Percentiles rank a stretch among this genome's conserved stretches.
phyloP scores from a whole-genome alignment of 2,113 vertebrate genomes.

The Pachyramphus minor region DNA sequence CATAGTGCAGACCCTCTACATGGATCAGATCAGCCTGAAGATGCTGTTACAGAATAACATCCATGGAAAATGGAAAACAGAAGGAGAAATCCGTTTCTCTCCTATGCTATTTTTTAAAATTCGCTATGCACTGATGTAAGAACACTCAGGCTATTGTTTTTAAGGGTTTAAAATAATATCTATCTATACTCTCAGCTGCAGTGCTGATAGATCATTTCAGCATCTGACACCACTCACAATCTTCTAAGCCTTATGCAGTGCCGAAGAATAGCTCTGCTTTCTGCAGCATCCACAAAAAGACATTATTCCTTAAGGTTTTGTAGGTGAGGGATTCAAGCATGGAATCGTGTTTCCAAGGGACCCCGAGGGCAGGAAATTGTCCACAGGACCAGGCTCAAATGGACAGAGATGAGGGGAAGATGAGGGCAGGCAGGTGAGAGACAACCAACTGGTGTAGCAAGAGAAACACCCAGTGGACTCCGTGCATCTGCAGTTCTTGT shows the following conservation, averaged over 20 bases:
- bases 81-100: neutral
- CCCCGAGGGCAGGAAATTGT: neutral
- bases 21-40: neutral
- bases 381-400: neutral
- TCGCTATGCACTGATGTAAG: neutral
- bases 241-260: neutral
- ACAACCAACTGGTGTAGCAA: neutral
- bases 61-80: neutral
- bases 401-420: neutral
- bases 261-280: neutral
- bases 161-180: neutral
- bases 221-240: neutral
- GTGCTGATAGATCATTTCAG: neutral
- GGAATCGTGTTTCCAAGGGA: accelerated
- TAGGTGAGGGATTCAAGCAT: accelerated
- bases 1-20: neutral
- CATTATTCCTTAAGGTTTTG: neutral
- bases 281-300: neutral
- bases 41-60: neutral
- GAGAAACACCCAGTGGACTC: neutral
- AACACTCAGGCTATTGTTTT: neutral
- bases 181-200: neutral
- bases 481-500: neutral
- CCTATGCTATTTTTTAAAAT: neutral
- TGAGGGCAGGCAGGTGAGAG: neutral